Percentiles rank a stretch among this genome's conserved stretches.
Conservation (phyloP, 2,113 vertebrate species). For the Verasper variegatus region DNA sequence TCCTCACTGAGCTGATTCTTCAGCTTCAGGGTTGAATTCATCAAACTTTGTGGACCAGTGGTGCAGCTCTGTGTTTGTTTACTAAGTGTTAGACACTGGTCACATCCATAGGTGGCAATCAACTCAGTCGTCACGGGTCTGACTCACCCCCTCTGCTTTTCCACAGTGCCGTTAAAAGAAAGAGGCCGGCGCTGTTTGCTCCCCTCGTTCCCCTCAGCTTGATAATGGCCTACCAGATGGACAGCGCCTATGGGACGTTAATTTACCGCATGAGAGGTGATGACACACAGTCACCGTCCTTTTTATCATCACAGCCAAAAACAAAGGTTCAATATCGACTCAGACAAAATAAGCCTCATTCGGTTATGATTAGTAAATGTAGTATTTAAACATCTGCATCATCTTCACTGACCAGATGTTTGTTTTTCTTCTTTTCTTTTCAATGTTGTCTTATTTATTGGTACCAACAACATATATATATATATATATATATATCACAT, state of each 20-base stretch:
- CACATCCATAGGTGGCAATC: not conserved
- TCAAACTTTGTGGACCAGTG: too few relatives aligned
- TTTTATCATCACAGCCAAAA: not conserved
- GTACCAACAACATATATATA: not conserved
- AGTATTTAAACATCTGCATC: not conserved
- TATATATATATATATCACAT: not conserved
- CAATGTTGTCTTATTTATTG: not conserved
- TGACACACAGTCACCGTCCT: not conserved
- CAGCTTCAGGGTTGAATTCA: too few relatives aligned
- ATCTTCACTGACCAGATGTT: too few relatives aligned
- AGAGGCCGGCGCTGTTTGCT: constrained; percentile 79
- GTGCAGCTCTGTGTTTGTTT: too few relatives aligned
- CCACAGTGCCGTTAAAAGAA: constrained; percentile 85
- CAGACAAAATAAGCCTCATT: not conserved
- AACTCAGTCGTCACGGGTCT: not conserved
- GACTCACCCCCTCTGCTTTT: not conserved
- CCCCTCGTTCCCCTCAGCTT: constrained; percentile 89
- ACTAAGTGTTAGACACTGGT: not conserved
- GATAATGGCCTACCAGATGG: constrained; percentile 87
- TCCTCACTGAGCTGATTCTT: not conserved
- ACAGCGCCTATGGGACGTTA: constrained; percentile 88
- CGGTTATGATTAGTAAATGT: too few relatives aligned
- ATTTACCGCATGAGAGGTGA: constrained; percentile 88
- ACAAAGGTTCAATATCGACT: not conserved
- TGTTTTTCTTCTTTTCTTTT: too few relatives aligned